Evolutionary conservation across 1,140 invertebrate species (phyloP), one percentile per base, ranked within the genome.

Genomic region (Zophobas morio): DNA sequence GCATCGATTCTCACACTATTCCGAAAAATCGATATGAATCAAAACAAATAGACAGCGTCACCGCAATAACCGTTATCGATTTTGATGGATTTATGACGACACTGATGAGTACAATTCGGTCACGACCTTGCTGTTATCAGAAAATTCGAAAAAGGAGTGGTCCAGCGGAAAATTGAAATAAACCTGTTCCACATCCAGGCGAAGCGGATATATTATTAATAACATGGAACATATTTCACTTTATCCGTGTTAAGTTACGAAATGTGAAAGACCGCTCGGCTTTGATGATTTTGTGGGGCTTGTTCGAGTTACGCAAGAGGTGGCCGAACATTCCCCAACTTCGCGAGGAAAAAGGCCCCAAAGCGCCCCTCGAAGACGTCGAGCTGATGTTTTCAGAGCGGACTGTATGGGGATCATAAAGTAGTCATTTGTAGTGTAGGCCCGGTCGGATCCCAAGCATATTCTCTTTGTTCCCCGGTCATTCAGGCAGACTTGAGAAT

Each of bases 401-500:
- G 75, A 60, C 66, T 72, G 66, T 77, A 77, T 66, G 39, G 20
- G 70, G 49, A 40, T 70, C 70, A 77, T 71, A 71, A 72, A 71
- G 70, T 77, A 72, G 66, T 72, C 75, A 77, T 77, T 77, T 77
- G 75, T 77, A 72, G 20, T 47, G 51, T 47, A 42, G 75, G 75
- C 75, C 63, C 70, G 51, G 75, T 72, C 42, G 63, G 70, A 46
- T 72, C 66, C 49, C 6, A 37, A 34, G 36, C 8, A n/a, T 39
- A 39, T 63, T 8, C 34, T 54, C 75, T 77, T 77, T 77, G 70
- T 78, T 74, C 76, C 70, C 49, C 46, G 51, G 56, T 74, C 71
- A 74, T 78, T 74, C 71, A 74, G 57, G 57, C 76, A 54, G 75
- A 72, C 63, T 66, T 8, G 70, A 78, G 76, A 78, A 74, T 74